phyloP scores from a whole-genome alignment of 2,888 invertebrate species.

The Dinocampus coccinellae region DNA sequence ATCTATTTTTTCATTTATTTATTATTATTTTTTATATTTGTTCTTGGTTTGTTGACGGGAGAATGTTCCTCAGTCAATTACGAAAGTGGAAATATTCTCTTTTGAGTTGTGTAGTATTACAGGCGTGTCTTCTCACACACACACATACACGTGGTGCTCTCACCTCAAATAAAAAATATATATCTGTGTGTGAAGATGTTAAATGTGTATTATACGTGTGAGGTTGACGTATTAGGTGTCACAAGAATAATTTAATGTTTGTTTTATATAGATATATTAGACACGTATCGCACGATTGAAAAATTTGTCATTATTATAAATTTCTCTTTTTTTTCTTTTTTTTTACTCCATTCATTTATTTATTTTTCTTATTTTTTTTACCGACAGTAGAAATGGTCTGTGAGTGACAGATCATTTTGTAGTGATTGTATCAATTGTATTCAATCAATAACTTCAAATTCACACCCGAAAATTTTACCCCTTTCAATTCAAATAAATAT shows the following conservation, averaged over 20 bases:
- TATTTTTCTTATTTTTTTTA: too few species aligned
- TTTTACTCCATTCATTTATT: background rate
- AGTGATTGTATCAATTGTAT: too few species aligned
- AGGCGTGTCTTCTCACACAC: background rate
- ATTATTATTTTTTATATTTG: slow-evolving; percentile 4
- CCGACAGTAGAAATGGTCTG: background rate
- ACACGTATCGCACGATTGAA: background rate
- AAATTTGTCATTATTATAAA: background rate
- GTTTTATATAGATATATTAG: background rate
- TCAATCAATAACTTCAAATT: background rate
- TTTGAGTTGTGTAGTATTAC: too few species aligned
- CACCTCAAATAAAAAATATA: background rate
- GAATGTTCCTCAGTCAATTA: slow-evolving; percentile 7
- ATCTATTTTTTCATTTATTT: background rate
- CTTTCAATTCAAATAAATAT: background rate
- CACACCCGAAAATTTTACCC: background rate
- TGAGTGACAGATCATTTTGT: background rate
- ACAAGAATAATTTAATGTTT: background rate
- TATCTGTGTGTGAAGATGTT: background rate
- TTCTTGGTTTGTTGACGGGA: background rate
- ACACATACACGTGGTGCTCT: too few species aligned
- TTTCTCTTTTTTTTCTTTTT: background rate
- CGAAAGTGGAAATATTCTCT: background rate
- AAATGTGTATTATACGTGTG: background rate
- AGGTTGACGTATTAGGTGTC: background rate